Base-by-base conservation (phyloP, 2,113 vertebrate genomes). In the Orientallactaga bullata region DNA sequence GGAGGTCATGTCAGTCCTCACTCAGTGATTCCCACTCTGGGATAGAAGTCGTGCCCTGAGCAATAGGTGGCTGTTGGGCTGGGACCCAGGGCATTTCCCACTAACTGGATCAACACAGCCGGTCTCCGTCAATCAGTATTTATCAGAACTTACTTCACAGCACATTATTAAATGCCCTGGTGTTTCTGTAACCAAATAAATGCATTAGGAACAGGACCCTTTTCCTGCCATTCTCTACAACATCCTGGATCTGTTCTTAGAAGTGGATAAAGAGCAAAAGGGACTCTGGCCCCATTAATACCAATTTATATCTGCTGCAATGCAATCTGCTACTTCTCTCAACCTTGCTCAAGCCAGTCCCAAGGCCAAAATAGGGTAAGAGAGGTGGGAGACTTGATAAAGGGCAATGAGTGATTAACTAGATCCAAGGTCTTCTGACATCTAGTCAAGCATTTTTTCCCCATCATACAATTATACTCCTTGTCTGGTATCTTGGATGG, bases 161-260 rank as follows among this genome's bases (percentile, higher is more conserved):
- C 12, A 20, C 71, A 68, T 95, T 87, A 95, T 89, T 92, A 95
- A 95, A 89, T 90, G 47, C 32, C 69, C 78, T 87, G 93, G 90
- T 96, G 90, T 91, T 95, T 95, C 84, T 94, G 89, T 94, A 95
- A 94, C 94, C 89, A 88, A 95, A 95, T 96, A 91, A 95, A 93
- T 55, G 93, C 96, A 91, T 97, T 96, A 94, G 39, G 85, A 91
- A 82, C 73, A 95, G 84, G 84, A 88, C 91, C 55, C 47, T 96
- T 96, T 93, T 80, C 90, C 86, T 95, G 84, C 79, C 74, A 77
- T 84, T 94, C 86, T 94, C 61, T 88, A 84, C 69, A 85, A 93
- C 84, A 93, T 96, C 92, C 89, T 96, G 93, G 63, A 55, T 96
- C 94, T 96, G 93, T 89, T 96, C 95, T 93, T 23, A 85, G 55